A percentile compares a stretch with the other conserved stretches of the same genome.
These are phyloP conservation scores for Cerastoderma edule DNA, from an alignment of 2,888 invertebrate species.

Conservation along the genomic window DNA sequence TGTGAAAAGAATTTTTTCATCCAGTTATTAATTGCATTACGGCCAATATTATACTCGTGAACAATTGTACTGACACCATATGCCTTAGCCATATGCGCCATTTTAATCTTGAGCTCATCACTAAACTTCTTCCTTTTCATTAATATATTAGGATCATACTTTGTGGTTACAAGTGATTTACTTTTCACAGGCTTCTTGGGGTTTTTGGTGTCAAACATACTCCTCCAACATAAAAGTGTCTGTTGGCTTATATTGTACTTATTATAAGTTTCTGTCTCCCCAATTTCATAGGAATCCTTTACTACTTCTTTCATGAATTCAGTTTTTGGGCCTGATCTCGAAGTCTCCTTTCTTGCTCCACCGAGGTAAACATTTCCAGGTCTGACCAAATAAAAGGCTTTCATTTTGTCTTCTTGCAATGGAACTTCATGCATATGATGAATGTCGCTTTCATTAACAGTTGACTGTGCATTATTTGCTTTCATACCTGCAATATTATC, in stretches of 20 bases:
- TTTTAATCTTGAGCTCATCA: slow-evolving; percentile 36
- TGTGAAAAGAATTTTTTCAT: background rate
- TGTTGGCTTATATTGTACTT: background rate
- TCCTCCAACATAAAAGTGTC: slow-evolving; percentile 2
- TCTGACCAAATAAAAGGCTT: background rate
- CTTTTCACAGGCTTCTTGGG: too few relatives aligned
- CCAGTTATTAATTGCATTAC: slow-evolving; percentile 24
- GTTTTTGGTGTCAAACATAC: too few relatives aligned
- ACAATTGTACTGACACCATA: slow-evolving; percentile 21
- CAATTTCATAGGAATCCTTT: background rate
- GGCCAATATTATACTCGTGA: slow-evolving; percentile 29
- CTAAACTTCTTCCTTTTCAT: background rate
- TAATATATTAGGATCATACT: background rate
- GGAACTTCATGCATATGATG: too few relatives aligned
- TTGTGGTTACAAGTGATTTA: background rate
- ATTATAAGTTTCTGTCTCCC: background rate
- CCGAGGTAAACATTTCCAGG: background rate
- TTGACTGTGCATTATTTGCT: too few relatives aligned
- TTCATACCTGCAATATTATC: too few relatives aligned
- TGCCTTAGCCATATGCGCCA: slow-evolving; percentile 25
- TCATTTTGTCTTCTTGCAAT: background rate
- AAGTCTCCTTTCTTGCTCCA: too few relatives aligned
- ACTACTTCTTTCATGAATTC: too few relatives aligned
- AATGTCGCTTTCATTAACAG: too few relatives aligned
- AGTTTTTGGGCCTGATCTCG: too few relatives aligned